phyloP scores from a whole-genome alignment of 2,113 vertebrate genomes.

The Pagrus major region DNA sequence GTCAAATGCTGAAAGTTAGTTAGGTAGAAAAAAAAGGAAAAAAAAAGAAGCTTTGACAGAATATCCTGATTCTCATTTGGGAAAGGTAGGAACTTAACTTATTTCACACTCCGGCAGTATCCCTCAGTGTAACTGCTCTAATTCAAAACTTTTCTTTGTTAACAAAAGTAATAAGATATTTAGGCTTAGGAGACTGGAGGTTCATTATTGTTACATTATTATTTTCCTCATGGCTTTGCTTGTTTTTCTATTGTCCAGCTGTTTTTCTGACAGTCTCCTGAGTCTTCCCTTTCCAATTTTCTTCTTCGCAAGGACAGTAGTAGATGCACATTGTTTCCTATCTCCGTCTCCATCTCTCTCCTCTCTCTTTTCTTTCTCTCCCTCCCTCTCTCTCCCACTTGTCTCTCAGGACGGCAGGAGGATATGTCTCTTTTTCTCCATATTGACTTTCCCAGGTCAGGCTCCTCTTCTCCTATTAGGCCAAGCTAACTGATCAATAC shows the following conservation, averaged over 20 bases:
- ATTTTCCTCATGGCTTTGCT: constrained; percentile 40
- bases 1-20: constrained; percentile 76
- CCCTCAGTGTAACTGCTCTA: constrained; percentile 60
- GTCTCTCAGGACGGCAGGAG: constrained; percentile 71
- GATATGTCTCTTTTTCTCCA: constrained; percentile 79
- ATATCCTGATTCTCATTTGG: constrained; percentile 74
- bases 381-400: constrained; percentile 42
- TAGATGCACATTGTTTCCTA: constrained; percentile 30
- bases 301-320: constrained; percentile 25
- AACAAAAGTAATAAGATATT: constrained; percentile 60
- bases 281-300: constrained; percentile 33
- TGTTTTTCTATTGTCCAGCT: constrained; percentile 50
- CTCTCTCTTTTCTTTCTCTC: constrained; percentile 19
- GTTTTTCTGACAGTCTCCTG: constrained; percentile 37
- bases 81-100: constrained; percentile 67
- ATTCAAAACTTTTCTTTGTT: constrained; percentile 69
- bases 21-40: constrained; percentile 48
- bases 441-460: constrained; percentile 86
- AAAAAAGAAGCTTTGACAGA: constrained; percentile 71
- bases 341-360: constrained; percentile 17
- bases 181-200: constrained; percentile 41
- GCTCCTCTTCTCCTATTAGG: constrained; percentile 85
- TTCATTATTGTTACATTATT: constrained; percentile 58
- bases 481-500: constrained; percentile 86
- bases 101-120: constrained; percentile 56